Evolutionary conservation across 2,797 vertebrate species (phyloP).

Genomic region (Anguilla megastoma): DNA sequence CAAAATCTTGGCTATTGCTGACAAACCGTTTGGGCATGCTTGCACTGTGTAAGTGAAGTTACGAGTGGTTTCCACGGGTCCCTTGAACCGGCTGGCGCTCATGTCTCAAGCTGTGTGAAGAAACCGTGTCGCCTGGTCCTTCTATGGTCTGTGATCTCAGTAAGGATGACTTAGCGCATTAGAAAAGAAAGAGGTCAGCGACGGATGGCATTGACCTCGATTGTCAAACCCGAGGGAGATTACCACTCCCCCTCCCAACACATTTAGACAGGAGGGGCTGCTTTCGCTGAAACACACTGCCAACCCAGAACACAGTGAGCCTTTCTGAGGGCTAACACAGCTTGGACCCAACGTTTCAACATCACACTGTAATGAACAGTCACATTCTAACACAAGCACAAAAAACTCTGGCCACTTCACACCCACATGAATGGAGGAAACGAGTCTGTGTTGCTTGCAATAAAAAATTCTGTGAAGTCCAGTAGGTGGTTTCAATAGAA

Average conservation of each 20-base stretch:
- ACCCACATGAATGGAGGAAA: background rate
- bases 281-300: background rate
- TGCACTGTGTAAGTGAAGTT: background rate
- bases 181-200: background rate
- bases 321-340: background rate
- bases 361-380: background rate
- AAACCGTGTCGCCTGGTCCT: background rate
- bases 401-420: background rate
- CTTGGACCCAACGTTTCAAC: background rate
- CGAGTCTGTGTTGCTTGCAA: background rate
- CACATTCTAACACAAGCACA: background rate
- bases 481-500: background rate
- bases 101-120: background rate
- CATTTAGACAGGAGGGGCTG: background rate
- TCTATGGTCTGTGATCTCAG: background rate
- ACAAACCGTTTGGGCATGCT: background rate
- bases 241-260: background rate
- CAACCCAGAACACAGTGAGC: background rate
- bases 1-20: background rate
- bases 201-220: background rate
- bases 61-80: background rate
- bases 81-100: background rate
- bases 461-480: background rate
- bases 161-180: slow-evolving; percentile 1
- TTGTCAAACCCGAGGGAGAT: background rate